Percentiles rank a stretch among this genome's conserved stretches.
Conservation (phyloP, 2,113 vertebrate species). For the Ovis canadensis region DNA sequence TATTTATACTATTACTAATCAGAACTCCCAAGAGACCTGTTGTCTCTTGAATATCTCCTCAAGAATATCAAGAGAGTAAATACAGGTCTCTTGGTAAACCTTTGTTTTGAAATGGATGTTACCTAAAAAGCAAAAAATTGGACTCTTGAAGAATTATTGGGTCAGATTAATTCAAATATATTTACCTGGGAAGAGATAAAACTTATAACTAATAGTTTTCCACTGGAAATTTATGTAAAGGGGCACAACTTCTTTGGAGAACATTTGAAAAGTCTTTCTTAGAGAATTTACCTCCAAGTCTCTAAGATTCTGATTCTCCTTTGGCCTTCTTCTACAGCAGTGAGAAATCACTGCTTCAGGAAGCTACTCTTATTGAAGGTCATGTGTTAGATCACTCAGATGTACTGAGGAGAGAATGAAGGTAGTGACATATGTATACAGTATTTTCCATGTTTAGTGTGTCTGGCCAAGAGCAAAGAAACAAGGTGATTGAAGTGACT, state of each 20-base stretch:
- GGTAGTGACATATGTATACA: background rate
- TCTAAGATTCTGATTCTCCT: background rate
- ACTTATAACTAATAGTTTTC: background rate
- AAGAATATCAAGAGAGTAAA: conserved; percentile 9
- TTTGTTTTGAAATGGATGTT: background rate
- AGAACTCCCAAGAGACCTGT: background rate
- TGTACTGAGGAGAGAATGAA: background rate
- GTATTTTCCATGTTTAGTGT: background rate
- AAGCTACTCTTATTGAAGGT: background rate
- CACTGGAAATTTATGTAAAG: background rate
- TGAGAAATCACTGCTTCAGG: background rate
- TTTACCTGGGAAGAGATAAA: background rate
- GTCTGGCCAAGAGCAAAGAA: background rate
- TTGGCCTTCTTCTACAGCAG: background rate
- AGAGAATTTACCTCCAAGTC: background rate
- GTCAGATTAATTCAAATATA: background rate
- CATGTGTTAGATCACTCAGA: background rate
- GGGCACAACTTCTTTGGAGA: background rate
- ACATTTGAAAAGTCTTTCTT: background rate
- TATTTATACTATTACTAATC: background rate
- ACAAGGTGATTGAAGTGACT: background rate
- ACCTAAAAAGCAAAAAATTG: background rate
- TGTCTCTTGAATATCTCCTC: background rate
- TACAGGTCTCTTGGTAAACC: background rate
- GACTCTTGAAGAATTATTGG: background rate